These are phyloP conservation scores for Carassius carassius DNA, from an alignment of 2,113 vertebrate genomes.

Conservation along the genomic window DNA sequence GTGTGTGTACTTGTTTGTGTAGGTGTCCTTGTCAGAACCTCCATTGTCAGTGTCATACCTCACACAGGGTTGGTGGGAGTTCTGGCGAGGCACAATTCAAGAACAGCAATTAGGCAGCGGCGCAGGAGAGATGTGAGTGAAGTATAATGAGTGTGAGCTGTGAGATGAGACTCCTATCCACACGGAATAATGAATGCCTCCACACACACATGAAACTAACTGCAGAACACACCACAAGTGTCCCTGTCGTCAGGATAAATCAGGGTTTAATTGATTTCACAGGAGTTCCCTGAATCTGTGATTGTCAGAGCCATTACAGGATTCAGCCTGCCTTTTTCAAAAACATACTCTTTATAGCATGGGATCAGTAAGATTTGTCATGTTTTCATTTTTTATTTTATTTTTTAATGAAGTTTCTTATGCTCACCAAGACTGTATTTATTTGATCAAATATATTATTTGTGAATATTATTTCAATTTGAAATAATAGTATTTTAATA, in stretches of 20 bases:
- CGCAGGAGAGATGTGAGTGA: constrained; percentile 2
- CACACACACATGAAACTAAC: background rate
- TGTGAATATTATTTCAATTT: too few species aligned
- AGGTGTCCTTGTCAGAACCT: constrained; percentile 38
- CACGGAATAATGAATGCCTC: constrained; percentile 33
- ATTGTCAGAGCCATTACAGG: background rate
- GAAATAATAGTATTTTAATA: too few species aligned
- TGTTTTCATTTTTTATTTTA: too few species aligned
- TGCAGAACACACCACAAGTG: background rate
- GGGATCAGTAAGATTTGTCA: too few species aligned
- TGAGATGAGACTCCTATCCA: constrained; percentile 39
- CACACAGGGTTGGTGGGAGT: constrained; percentile 26
- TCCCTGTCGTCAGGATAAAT: background rate
- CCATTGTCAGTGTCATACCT: constrained; percentile 25
- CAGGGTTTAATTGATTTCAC: constrained; percentile 24
- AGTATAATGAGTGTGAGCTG: constrained; percentile 36
- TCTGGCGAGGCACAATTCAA: constrained; percentile 33
- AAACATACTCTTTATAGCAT: background rate
- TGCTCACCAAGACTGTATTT: too few species aligned
- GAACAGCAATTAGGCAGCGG: constrained; percentile 46
- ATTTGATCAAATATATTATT: too few species aligned
- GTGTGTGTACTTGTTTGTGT: background rate
- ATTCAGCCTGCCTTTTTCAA: background rate
- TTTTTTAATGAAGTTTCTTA: too few species aligned
- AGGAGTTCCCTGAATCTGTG: background rate